Evolutionary conservation across 1,140 invertebrate genomes (phyloP), one percentile per base, ranked within the genome.

Genomic region (Drosophila ananassae): DNA sequence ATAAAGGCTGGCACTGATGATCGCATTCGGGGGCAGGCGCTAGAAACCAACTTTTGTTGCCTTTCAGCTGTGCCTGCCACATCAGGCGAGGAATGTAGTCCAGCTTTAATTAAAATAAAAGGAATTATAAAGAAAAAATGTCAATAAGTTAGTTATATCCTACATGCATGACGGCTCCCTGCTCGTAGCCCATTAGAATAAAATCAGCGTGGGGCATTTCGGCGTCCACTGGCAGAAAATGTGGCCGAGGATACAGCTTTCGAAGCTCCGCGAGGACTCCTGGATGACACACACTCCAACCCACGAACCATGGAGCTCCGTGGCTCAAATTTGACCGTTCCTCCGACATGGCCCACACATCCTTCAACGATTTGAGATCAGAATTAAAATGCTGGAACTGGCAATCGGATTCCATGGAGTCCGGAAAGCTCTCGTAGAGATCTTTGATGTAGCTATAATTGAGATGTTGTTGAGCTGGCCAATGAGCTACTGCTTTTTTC

Each of bases 121-220:
- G 12, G 4, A 28, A 4, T 17, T 17, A 46, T 55, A 4, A 56
- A 44, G 24, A 1, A 47, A 2, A 22, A 24, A 47, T 2, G 3
- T 21, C 2, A 22, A 6, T 4, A 21, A 44, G 13, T 47, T 9
- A 3, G 41, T 2, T 13, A 34, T 22, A 34, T 2, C 94, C 94
- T 94, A 98, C 97, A 93, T 99, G 98, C 95, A 98, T 96, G 37
- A 97, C 95, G 39, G 97, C 97, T 66, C 97, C 98, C 91, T 97
- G 95, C 77, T 98, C 96, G 80, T 97, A 97, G 54, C 96, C 97
- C 94, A 99, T 96, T 90, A 99, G 98, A 73, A 99, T 96, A 94
- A 98, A 98, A 93, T 98, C 98, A 50, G 96, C 96, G 56, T 95
- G 95, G 48, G 97, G 96, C 73, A 96, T 95, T 92, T 98, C 97